Base-by-base conservation (phyloP, 2,888 invertebrate genomes). In the Eristalis intricaria region DNA sequence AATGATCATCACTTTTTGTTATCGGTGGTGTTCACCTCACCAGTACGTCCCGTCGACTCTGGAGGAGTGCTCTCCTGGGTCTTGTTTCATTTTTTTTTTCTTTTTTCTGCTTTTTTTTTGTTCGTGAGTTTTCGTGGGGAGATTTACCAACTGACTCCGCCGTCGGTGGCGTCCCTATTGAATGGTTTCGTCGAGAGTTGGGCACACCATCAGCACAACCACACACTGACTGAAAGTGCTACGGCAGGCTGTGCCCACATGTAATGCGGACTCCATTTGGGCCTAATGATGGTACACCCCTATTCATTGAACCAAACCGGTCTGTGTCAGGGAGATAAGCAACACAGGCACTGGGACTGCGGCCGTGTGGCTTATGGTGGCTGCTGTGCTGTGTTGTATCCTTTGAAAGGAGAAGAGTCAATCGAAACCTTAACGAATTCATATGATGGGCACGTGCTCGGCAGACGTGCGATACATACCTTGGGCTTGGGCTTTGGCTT, bases 1-100 rank as follows among this genome's bases (percentile, higher is more conserved):
- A 91, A 89, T 92, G 92, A 91, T 91, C 92, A 91, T 90, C 90
- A 90, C 90, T 91, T 90, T 90, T 90, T 87, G 87, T 87, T 84
- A 87, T 87, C 84, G 84, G 84, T 80, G 83, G 79, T 60, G 84
- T 87, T 84, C 87, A 87, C 84, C 87, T 84, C 75, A 79, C 79
- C 87, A 87, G 76, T 68, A 79, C 66, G 70, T 64, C 19, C 8
- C 50, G 50, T 50, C 50, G 50, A 50, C 50, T 50, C 50, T 19
- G 19, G 19, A 50, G 8, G 50, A 50, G 50, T 79, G 70, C 26
- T 66, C 79, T 58, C 43, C 78, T 78, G 58, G 73, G 70, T 50
- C 38, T 64, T 26, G 40, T 32, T 38, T 38, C 11, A 10, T 65
- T 32, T 61, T 61, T 43, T 38, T 10, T 50, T 26, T 19, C 29